These are phyloP conservation scores for Poecilia velifera DNA, from an alignment of 2,797 vertebrate genomes.

Conservation along the genomic window DNA sequence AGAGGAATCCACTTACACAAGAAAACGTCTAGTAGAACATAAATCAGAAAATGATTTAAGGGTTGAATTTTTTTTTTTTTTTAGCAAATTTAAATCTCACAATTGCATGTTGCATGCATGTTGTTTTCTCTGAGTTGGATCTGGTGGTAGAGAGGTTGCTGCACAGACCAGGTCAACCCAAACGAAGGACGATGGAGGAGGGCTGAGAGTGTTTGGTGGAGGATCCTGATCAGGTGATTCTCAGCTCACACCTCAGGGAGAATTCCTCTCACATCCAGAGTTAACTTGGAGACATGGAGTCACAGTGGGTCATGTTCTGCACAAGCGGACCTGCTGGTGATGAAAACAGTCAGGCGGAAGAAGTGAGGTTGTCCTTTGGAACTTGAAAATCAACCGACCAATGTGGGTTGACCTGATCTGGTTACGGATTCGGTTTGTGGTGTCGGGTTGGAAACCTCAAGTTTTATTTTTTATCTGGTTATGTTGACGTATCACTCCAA, in stretches of 20 bases:
- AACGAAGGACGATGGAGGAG: neutral
- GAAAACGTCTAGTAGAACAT: neutral
- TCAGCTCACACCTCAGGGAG: neutral
- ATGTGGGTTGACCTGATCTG: neutral
- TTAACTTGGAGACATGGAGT: neutral
- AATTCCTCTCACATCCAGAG: neutral
- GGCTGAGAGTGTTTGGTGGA: neutral
- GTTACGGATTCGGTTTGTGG: neutral
- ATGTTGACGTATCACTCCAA: neutral
- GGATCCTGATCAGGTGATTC: neutral
- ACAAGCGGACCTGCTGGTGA: neutral
- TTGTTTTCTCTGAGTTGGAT: neutral
- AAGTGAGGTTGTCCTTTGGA: neutral
- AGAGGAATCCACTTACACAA: neutral
- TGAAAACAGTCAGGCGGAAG: neutral
- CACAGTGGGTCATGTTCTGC: too few species aligned
- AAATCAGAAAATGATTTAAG: neutral
- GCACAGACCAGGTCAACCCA: neutral
- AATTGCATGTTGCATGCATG: neutral
- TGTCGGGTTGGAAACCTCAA: neutral
- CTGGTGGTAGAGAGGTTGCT: neutral
- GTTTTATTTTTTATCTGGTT: neutral
- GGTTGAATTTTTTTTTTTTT: neutral
- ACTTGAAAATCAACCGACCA: neutral
- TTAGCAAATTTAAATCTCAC: neutral